Conservation (phyloP, 2,888 invertebrate genomes). For the Calliscelio sp. region DNA sequence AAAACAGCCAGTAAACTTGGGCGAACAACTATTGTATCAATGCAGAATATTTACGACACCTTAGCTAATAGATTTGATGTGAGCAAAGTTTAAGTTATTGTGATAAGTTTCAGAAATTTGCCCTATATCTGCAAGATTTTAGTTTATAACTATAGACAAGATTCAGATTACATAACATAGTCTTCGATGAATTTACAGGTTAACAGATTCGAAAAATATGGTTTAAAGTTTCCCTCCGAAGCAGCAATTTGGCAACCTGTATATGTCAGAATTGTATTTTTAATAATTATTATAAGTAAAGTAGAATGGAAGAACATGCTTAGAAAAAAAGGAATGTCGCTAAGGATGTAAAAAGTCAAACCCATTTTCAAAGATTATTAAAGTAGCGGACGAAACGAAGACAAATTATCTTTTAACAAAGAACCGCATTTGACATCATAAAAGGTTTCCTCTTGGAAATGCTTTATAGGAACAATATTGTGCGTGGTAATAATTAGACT, state of each 20-base stretch:
- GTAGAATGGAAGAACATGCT: too few species aligned
- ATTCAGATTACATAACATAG: too few species aligned
- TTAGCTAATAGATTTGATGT: neutral
- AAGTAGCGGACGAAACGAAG: constrained; percentile 44
- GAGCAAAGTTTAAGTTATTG: neutral
- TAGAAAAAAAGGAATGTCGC: too few species aligned
- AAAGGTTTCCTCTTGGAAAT: constrained; percentile 48
- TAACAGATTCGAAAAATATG: too few species aligned
- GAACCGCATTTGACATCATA: constrained; percentile 49
- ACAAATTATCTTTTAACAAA: constrained; percentile 52
- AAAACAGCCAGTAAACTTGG: too few species aligned
- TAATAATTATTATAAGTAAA: too few species aligned
- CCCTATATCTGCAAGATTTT: neutral
- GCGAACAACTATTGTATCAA: neutral
- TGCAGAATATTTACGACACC: neutral
- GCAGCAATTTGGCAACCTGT: too few species aligned
- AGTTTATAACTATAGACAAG: too few species aligned
- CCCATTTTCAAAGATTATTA: constrained; percentile 42
- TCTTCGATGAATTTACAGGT: too few species aligned
- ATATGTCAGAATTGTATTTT: too few species aligned
- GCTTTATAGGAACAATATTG: constrained; percentile 54
- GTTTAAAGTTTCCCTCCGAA: too few species aligned
- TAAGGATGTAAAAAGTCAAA: neutral
- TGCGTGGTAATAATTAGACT: constrained; percentile 62
- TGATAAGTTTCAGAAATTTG: neutral